These are phyloP conservation scores for Crax fasciolata DNA, from an alignment of 2,797 vertebrate genomes.

Conservation along the genomic window DNA sequence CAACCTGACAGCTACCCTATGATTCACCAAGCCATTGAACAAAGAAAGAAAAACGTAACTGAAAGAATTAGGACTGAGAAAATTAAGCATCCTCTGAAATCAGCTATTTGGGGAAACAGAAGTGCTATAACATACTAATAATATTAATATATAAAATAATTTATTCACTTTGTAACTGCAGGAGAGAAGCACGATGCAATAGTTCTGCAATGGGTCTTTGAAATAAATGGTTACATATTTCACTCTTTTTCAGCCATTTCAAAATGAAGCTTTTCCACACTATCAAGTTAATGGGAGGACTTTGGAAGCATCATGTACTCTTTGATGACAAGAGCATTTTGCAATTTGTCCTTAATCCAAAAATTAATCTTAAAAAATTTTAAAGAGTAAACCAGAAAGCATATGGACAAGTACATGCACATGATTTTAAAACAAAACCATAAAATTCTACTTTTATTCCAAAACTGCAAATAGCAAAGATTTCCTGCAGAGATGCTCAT, in stretches of 20 bases:
- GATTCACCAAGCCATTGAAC: not conserved
- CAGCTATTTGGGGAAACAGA: not conserved
- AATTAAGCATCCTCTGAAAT: not conserved
- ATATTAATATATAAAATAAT: not conserved
- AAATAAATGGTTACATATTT: not conserved
- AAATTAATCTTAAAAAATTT: not conserved
- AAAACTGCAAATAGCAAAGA: not conserved
- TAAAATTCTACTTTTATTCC: not conserved
- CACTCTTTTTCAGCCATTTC: not conserved
- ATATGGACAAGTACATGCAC: not conserved
- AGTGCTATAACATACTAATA: not conserved
- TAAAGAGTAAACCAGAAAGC: not conserved
- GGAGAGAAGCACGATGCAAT: not conserved
- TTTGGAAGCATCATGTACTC: not conserved
- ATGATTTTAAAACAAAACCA: not conserved
- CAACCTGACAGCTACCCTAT: not conserved
- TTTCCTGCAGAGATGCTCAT: not conserved
- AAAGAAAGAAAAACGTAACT: not conserved
- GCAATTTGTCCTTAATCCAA: not conserved
- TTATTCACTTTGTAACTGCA: not conserved
- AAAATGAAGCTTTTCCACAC: not conserved
- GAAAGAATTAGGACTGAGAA: slow-evolving; percentile 1
- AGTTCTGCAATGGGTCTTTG: not conserved
- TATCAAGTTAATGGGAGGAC: not conserved
- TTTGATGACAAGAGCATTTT: not conserved